These are phyloP conservation scores for Flexamia atlantica DNA, from an alignment of 2,888 invertebrate species.

Conservation along the genomic window DNA sequence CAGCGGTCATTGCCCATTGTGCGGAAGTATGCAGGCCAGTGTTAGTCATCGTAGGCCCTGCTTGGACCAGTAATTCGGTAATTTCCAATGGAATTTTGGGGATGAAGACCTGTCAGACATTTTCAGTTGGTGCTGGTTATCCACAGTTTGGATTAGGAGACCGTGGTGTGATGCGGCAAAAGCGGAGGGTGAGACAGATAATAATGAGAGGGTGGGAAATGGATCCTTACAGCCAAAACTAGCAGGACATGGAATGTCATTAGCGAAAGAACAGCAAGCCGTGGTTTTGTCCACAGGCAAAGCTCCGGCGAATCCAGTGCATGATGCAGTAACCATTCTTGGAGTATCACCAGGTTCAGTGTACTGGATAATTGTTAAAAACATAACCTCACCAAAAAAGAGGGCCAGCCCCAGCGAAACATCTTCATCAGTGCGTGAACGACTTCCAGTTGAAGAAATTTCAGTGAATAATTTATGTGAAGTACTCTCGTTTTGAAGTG, in stretches of 20 bases:
- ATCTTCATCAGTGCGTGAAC: neutral
- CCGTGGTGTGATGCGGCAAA: neutral
- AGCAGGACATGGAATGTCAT: conserved; percentile 7
- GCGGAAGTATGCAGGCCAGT: conserved; percentile 9
- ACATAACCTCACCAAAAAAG: conserved; percentile 6
- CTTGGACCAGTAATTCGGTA: neutral
- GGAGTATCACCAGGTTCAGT: conserved; percentile 8
- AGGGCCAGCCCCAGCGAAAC: neutral
- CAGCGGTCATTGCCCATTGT: no score
- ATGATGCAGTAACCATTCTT: neutral
- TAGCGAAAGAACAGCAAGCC: conserved; percentile 10
- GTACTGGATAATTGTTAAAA: neutral
- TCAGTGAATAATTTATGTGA: neutral
- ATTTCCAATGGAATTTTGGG: neutral
- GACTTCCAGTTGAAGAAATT: conserved; percentile 28
- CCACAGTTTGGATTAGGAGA: neutral
- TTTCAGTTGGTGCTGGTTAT: neutral
- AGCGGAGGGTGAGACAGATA: neutral
- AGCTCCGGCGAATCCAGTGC: conserved; percentile 14
- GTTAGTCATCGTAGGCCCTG: conserved; percentile 18
- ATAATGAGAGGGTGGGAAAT: neutral
- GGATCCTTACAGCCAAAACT: neutral
- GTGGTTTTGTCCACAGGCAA: conserved; percentile 23
- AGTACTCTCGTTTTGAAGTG: neutral
- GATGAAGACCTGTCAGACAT: neutral